Evolutionary conservation across 2,113 vertebrate species (phyloP).

Genomic region (Syrrhaptes paradoxus): DNA sequence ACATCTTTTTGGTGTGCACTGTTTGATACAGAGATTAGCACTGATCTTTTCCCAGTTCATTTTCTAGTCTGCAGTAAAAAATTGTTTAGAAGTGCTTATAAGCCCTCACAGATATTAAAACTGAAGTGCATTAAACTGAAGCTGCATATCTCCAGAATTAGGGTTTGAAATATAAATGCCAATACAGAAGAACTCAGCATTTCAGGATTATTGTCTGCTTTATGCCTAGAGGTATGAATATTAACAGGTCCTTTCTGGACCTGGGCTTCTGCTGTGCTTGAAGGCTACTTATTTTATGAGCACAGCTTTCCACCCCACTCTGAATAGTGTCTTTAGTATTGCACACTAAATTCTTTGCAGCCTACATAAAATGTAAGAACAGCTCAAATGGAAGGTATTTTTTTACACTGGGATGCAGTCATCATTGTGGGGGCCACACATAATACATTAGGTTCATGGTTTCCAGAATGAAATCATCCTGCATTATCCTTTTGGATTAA

Average conservation of each 20-base stretch:
- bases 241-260: background rate
- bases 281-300: background rate
- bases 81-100: background rate
- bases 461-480: background rate
- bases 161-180: background rate
- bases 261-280: background rate
- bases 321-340: background rate
- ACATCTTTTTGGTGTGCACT: background rate
- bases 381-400: background rate
- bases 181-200: background rate
- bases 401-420: background rate
- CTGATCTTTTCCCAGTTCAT: background rate
- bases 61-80: background rate
- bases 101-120: background rate
- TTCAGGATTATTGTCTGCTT: background rate
- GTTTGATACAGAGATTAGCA: background rate
- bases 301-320: background rate
- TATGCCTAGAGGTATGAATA: accelerated
- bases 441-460: background rate
- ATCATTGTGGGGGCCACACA: background rate
- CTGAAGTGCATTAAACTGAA: background rate
- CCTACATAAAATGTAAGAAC: background rate
- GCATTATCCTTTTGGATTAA: background rate
- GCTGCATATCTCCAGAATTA: background rate
- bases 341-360: background rate